A percentile compares a stretch with the other conserved stretches of the same genome.
phyloP scores from a whole-genome alignment of 1,140 invertebrate species.

The Anoplophora glabripennis region DNA sequence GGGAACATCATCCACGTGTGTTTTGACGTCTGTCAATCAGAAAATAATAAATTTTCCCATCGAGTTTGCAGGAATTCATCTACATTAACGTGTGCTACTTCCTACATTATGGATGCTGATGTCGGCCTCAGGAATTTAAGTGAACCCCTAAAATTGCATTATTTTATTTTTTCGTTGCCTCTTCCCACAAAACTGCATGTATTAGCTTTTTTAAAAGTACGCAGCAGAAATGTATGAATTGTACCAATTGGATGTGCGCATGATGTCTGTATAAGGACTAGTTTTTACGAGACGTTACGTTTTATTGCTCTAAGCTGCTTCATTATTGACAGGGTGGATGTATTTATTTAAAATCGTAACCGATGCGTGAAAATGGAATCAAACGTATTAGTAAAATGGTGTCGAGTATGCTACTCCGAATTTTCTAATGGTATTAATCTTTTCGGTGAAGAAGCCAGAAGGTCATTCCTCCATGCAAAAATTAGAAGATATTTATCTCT shows the following conservation, averaged over 20 bases:
- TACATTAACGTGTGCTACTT: not conserved
- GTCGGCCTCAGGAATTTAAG: too few relatives aligned
- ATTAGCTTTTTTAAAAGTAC: conserved; percentile 41
- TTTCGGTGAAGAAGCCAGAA: conserved; percentile 55
- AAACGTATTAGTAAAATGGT: conserved; percentile 41
- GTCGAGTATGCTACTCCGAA: conserved; percentile 56
- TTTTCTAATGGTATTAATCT: conserved; percentile 51
- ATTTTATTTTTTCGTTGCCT: too few relatives aligned
- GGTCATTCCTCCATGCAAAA: conserved; percentile 54
- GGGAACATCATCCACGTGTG: conserved; percentile 39
- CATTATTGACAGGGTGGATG: conserved; percentile 21
- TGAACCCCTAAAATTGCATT: too few relatives aligned
- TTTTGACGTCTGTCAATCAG: conserved; percentile 41
- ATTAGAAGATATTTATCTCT: conserved; percentile 58
- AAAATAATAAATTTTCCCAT: conserved; percentile 26
- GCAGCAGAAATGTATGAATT: conserved; percentile 42
- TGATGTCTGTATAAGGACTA: conserved; percentile 39
- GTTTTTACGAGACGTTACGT: conserved; percentile 18
- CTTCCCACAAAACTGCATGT: conserved; percentile 22
- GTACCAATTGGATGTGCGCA: conserved; percentile 44
- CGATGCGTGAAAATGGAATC: conserved; percentile 36
- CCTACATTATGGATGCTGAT: not conserved
- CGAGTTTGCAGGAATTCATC: not conserved
- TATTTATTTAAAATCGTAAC: conserved; percentile 21
- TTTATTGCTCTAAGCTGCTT: conserved; percentile 26